phyloP scores from a whole-genome alignment of 1,140 invertebrate genomes.

The Drosophila murphyi region DNA sequence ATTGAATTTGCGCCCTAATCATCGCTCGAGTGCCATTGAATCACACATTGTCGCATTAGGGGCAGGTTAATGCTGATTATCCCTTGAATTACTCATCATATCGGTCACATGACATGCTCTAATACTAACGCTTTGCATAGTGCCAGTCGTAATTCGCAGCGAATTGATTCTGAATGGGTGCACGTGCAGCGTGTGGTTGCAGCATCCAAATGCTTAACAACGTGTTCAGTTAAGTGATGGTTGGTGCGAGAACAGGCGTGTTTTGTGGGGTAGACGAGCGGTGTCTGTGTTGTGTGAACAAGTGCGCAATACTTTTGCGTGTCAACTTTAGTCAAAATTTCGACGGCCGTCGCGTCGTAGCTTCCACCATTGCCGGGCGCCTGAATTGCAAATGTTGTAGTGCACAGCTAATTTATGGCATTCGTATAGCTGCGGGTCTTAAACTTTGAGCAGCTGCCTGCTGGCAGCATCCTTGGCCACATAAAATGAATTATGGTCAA shows the following conservation, averaged over 20 bases:
- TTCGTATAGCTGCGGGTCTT: background rate
- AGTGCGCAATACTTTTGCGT: constrained; percentile 39
- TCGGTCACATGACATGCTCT: constrained; percentile 44
- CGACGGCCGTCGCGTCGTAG: constrained; percentile 5
- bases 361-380: background rate
- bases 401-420: constrained; percentile 46
- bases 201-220: constrained; percentile 36
- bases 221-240: constrained; percentile 3
- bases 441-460: constrained; percentile 39
- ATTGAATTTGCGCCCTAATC: constrained; percentile 64
- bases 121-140: constrained; percentile 15
- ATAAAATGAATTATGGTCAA: constrained; percentile 64
- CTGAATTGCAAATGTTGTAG: constrained; percentile 27
- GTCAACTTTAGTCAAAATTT: constrained; percentile 28
- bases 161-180: constrained; percentile 79
- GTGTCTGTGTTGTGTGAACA: constrained; percentile 25
- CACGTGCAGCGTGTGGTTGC: constrained; percentile 71
- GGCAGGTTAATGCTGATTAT: constrained; percentile 61
- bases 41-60: constrained; percentile 69
- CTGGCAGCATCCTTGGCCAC: constrained; percentile 31
- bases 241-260: background rate
- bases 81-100: constrained; percentile 56
- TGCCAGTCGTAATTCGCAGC: constrained; percentile 52
- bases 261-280: background rate
- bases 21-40: constrained; percentile 63